phyloP scores from a whole-genome alignment of 92 coral and sea anemone species.

The Virgularia gustaviana region DNA sequence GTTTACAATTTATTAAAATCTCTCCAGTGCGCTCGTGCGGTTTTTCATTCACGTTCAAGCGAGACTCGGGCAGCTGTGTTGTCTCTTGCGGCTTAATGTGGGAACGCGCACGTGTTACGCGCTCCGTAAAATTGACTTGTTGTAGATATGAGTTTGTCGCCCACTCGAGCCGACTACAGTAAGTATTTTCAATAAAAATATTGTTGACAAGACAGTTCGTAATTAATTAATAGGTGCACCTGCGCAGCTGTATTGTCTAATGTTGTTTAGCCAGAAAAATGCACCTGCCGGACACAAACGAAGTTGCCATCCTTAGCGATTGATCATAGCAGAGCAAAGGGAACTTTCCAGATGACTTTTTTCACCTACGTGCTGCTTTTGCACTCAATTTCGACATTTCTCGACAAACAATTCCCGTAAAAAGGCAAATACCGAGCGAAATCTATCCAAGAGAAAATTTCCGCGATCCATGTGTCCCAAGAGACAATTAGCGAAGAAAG shows the following conservation, averaged over 20 bases:
- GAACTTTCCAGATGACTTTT: no score
- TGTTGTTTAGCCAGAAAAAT: not conserved
- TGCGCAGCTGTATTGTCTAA: conserved; percentile 15
- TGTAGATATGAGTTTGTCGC: not conserved
- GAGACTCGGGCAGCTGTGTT: conserved; percentile 20
- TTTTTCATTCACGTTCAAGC: no score
- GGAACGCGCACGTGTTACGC: not conserved
- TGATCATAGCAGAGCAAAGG: no score
- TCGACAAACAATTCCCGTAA: no score
- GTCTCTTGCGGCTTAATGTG: not conserved
- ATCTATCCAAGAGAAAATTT: no score
- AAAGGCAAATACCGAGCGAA: no score
- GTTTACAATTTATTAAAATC: not conserved
- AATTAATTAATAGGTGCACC: conserved; percentile 31
- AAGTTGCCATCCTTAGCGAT: not conserved
- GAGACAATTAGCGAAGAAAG: no score
- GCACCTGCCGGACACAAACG: not conserved
- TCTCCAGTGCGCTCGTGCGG: no score
- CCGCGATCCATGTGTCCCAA: no score
- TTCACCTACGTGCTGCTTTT: no score
- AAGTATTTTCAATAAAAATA: conserved; percentile 31
- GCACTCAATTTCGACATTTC: no score
- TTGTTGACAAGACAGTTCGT: conserved; percentile 27
- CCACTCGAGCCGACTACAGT: conserved; percentile 13
- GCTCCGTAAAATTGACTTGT: not conserved